Percentiles rank a stretch among this genome's conserved stretches.
phyloP scores from a whole-genome alignment of 2,888 invertebrate species.

The Protonemura montana region DNA sequence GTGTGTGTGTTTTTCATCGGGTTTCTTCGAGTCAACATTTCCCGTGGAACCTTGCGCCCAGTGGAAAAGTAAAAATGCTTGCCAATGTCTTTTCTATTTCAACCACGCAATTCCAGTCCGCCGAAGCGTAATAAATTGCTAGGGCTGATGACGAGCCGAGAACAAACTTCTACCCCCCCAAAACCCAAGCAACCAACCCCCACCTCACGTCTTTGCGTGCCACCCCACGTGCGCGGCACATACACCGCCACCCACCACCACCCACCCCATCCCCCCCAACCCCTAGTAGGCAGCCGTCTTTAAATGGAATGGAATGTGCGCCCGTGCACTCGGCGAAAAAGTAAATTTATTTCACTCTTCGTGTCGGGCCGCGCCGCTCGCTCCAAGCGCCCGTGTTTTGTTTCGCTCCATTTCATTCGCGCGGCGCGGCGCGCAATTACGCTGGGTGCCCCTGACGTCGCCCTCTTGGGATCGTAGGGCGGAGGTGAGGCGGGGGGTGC shows the following conservation, averaged over 20 bases:
- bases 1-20: slow-evolving; percentile 1
- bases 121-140: slow-evolving; percentile 38
- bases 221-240: slow-evolving; percentile 3
- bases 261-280: background rate
- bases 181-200: background rate
- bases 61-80: slow-evolving; percentile 17
- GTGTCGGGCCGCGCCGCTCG: background rate
- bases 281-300: background rate
- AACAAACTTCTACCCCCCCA: slow-evolving; percentile 16
- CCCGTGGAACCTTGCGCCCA: background rate
- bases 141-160: slow-evolving; percentile 38
- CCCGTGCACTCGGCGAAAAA: slow-evolving; percentile 36
- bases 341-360: slow-evolving; percentile 19
- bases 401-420: slow-evolving; percentile 23
- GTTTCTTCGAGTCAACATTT: slow-evolving; percentile 22
- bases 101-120: slow-evolving; percentile 23
- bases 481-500: background rate
- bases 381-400: background rate
- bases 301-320: slow-evolving; percentile 42
- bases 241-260: too few relatives aligned
- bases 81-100: slow-evolving; percentile 28
- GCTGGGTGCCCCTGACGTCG: background rate
- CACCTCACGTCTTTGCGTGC: background rate
- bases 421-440: slow-evolving; percentile 22
- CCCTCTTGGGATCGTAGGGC: background rate